Percentiles rank a stretch among this genome's conserved stretches.
Conservation (phyloP, 2,797 vertebrate genomes). For the Stomatorhinus walkeri region DNA sequence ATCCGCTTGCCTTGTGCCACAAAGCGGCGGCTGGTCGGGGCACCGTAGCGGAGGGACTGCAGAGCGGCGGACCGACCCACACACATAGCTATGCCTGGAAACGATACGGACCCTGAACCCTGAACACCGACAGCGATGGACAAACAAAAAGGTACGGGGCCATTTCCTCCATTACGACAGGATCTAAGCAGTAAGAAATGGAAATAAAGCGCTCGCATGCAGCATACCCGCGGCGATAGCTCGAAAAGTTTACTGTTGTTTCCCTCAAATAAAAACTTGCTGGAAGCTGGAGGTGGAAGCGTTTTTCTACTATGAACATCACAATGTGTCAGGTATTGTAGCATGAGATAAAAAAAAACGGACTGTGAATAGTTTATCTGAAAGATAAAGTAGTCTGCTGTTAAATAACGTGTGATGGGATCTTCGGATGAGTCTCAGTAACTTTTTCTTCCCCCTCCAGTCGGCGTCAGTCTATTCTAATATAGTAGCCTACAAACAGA, state of each 20-base stretch:
- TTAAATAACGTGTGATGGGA: not conserved
- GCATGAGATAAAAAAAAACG: not conserved
- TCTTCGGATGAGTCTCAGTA: not conserved
- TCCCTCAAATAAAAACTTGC: not conserved
- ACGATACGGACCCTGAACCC: constrained; percentile 22
- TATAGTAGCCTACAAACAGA: not conserved
- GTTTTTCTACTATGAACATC: not conserved
- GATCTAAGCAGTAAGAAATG: not conserved
- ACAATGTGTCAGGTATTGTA: not conserved
- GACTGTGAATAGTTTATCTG: not conserved
- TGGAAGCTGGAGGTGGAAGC: not conserved
- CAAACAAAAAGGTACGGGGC: constrained; percentile 57
- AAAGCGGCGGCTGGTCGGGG: not conserved
- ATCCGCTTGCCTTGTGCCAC: constrained; percentile 6
- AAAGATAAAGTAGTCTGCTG: not conserved
- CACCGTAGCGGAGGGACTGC: not conserved
- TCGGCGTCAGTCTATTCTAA: not conserved
- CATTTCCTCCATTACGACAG: not conserved
- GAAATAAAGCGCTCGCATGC: not conserved
- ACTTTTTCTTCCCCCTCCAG: not conserved
- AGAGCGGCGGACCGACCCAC: constrained; percentile 3
- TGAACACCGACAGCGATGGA: constrained; percentile 50
- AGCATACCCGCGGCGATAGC: not conserved
- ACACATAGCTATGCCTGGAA: constrained; percentile 29
- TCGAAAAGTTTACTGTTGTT: not conserved